These are phyloP conservation scores for Planiliza haematocheilus DNA, from an alignment of 2,113 vertebrate species.

Conservation along the genomic window DNA sequence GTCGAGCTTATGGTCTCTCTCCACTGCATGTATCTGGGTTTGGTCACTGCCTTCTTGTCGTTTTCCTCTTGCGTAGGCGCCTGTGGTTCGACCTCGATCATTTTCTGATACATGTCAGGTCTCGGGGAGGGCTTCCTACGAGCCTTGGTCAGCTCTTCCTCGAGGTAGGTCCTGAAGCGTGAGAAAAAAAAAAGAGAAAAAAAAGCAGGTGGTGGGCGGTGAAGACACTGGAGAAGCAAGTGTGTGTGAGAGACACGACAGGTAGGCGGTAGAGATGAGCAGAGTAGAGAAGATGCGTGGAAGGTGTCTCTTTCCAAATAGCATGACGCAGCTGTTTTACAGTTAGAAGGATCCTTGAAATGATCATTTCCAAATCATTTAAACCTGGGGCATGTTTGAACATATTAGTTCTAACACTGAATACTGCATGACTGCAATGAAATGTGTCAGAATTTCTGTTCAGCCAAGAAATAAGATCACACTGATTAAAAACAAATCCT, in stretches of 20 bases:
- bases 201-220: neutral
- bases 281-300: neutral
- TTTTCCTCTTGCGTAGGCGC: constrained; percentile 91
- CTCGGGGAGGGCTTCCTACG: constrained; percentile 94
- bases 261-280: constrained; percentile 6
- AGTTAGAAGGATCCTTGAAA: neutral
- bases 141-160: constrained; percentile 96
- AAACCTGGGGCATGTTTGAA: neutral
- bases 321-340: neutral
- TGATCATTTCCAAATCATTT: neutral
- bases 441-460: no score
- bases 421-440: no score
- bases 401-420: no score
- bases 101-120: constrained; percentile 98
- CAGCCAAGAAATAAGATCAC: no score
- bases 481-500: no score
- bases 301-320: constrained; percentile 11
- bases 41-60: constrained; percentile 90
- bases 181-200: neutral
- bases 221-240: neutral
- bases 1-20: constrained; percentile 98
- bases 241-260: neutral
- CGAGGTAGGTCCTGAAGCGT: constrained; percentile 90
- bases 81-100: constrained; percentile 93
- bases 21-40: constrained; percentile 99